These are phyloP conservation scores for Caenorhabditis auriculariae DNA, from an alignment of 2,888 invertebrate genomes.

Conservation along the genomic window DNA sequence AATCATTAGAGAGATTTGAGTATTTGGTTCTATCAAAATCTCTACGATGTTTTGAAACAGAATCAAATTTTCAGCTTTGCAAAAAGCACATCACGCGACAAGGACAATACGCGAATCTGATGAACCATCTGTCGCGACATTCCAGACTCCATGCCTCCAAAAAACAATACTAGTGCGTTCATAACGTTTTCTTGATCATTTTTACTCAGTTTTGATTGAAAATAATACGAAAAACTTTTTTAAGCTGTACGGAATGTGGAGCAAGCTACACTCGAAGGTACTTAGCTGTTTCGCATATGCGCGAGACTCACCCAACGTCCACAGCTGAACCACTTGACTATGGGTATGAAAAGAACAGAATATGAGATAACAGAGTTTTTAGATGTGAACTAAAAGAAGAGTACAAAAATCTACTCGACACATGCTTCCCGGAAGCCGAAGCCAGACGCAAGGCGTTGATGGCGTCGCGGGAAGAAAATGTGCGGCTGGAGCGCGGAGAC, in stretches of 20 bases:
- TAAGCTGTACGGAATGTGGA: slow-evolving; percentile 31
- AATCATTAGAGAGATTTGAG: no score
- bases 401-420: slow-evolving; percentile 21
- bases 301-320: slow-evolving; percentile 15
- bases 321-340: slow-evolving; percentile 25
- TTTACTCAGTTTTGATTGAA: background rate
- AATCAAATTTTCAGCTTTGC: slow-evolving; percentile 28
- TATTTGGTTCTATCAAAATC: background rate
- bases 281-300: slow-evolving; percentile 25
- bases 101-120: slow-evolving; percentile 32
- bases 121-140: slow-evolving; percentile 34
- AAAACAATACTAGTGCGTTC: slow-evolving; percentile 31
- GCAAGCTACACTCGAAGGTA: slow-evolving; percentile 28
- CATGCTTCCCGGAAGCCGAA: slow-evolving; percentile 34
- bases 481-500: no score
- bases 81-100: slow-evolving; percentile 29
- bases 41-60: no score
- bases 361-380: background rate
- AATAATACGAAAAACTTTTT: slow-evolving; percentile 3
- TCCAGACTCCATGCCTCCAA: slow-evolving; percentile 35
- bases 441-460: slow-evolving; percentile 18
- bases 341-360: slow-evolving; percentile 16
- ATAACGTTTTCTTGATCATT: background rate
- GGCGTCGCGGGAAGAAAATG: no score
- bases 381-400: slow-evolving; percentile 34